A percentile compares a stretch with the other conserved stretches of the same genome.
Conservation (phyloP, 2,888 invertebrate genomes). For the Hemistola chrysoprasaria region DNA sequence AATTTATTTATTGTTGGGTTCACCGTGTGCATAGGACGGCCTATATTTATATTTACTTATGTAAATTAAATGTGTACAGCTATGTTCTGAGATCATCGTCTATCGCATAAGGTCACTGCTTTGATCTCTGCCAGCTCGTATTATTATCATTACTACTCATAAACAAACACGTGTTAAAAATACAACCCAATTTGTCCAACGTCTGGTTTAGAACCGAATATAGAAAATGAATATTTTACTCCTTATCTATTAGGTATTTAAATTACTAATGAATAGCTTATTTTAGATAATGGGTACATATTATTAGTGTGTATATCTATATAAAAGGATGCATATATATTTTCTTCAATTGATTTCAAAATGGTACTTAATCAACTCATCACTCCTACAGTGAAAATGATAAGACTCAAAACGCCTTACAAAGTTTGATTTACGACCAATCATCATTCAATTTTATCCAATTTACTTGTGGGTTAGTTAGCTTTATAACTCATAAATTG, state of each 20-base stretch:
- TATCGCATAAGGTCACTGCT: conserved; percentile 27
- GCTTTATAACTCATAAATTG: conserved; percentile 40
- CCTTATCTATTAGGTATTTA: too few relatives aligned
- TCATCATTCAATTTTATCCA: conserved; percentile 38
- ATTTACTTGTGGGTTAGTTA: conserved; percentile 45
- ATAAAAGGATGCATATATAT: too few relatives aligned
- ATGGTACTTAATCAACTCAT: too few relatives aligned
- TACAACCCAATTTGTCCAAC: conserved; percentile 18
- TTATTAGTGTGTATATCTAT: too few relatives aligned
- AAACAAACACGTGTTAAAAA: conserved; percentile 19
- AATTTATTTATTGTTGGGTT: conserved; percentile 29
- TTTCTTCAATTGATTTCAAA: too few relatives aligned
- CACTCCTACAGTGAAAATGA: conserved; percentile 16
- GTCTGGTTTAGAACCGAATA: conserved; percentile 17
- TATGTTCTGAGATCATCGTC: conserved; percentile 33
- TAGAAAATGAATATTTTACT: conserved; percentile 22
- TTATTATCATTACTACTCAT: conserved; percentile 11
- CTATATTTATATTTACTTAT: conserved; percentile 29
- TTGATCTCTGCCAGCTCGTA: conserved; percentile 25
- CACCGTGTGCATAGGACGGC: conserved; percentile 10
- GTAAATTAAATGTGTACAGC: conserved; percentile 30
- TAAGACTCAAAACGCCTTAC: neutral
- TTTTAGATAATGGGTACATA: too few relatives aligned
- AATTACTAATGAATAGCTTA: too few relatives aligned
- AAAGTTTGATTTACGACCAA: conserved; percentile 19